A percentile compares a stretch with the other conserved stretches of the same genome.
phyloP scores from a whole-genome alignment of 2,797 vertebrate species.

The Lemur catta region DNA sequence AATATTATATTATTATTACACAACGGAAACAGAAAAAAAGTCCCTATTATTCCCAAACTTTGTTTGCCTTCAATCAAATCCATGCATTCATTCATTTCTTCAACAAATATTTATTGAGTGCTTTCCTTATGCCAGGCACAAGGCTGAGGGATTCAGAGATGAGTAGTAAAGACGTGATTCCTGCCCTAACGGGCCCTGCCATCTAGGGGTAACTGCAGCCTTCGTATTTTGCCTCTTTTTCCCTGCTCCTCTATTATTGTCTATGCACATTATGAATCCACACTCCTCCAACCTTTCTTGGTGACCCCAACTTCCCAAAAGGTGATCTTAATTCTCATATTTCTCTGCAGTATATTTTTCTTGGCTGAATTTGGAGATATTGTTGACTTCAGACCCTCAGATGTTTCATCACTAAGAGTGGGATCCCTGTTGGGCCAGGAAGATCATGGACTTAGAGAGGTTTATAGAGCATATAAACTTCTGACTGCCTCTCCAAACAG shows the following conservation, averaged over 20 bases:
- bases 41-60: background rate
- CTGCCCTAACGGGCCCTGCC: background rate
- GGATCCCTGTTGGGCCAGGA: background rate
- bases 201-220: background rate
- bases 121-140: background rate
- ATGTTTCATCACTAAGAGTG: background rate
- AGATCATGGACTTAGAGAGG: slow-evolving; percentile 33
- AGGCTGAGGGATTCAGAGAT: background rate
- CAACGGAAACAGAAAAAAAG: background rate
- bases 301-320: slow-evolving; percentile 55
- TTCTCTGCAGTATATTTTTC: slow-evolving; percentile 53
- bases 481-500: slow-evolving; percentile 29
- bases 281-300: background rate
- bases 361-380: slow-evolving; percentile 27
- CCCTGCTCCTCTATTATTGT: background rate
- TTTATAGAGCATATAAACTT: slow-evolving; percentile 41
- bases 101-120: background rate
- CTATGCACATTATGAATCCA: background rate
- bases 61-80: background rate
- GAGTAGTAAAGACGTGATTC: background rate
- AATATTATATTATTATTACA: background rate
- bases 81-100: background rate
- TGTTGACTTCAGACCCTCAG: slow-evolving; percentile 39
- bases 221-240: background rate
- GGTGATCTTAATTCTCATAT: slow-evolving; percentile 33